phyloP scores from a whole-genome alignment of 2,797 vertebrate species.

The Gallirallus australis region DNA sequence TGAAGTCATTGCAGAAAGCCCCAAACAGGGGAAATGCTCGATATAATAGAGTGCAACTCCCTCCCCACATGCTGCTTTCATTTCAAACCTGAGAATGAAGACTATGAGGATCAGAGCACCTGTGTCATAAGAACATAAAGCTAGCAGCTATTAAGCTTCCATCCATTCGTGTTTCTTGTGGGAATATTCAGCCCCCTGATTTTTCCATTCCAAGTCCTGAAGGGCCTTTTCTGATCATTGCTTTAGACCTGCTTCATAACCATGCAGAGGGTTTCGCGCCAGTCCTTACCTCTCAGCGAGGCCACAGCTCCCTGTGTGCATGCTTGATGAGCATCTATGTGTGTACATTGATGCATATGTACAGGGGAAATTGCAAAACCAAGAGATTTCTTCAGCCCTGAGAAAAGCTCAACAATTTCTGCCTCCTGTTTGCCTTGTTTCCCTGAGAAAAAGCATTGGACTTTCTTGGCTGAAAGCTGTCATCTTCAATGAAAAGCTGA shows the following conservation, averaged over 20 bases:
- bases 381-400: background rate
- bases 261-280: accelerated
- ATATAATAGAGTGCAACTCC: background rate
- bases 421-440: background rate
- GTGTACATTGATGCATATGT: background rate
- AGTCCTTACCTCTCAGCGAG: background rate
- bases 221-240: background rate
- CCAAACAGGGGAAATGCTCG: background rate
- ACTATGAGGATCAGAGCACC: background rate
- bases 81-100: background rate
- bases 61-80: accelerated
- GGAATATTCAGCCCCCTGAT: background rate
- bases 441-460: background rate
- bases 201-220: background rate
- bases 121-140: background rate
- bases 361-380: background rate
- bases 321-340: background rate
- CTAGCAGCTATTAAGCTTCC: background rate
- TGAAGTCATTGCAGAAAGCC: too few species aligned
- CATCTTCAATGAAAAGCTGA: slow-evolving; percentile 63
- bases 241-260: background rate
- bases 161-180: background rate
- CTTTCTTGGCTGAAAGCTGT: slow-evolving; percentile 56
- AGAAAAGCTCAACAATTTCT: background rate
- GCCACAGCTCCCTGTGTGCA: background rate